phyloP scores from a whole-genome alignment of 2,113 vertebrate species.

The Gallinago paraguaiae region DNA sequence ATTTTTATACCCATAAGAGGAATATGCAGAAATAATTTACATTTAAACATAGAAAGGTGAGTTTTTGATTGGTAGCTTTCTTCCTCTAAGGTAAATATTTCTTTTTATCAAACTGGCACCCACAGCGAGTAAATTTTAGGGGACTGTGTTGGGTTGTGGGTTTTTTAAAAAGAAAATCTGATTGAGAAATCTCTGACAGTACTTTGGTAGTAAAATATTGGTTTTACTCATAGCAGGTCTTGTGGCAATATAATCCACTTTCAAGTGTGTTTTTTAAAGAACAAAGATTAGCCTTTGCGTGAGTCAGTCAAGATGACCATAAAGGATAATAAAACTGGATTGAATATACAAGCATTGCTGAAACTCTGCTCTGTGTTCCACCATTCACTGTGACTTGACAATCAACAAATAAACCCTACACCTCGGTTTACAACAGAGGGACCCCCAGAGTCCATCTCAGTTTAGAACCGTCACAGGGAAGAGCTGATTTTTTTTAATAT shows the following conservation, averaged over 20 bases:
- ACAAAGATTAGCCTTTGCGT: background rate
- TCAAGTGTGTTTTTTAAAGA: background rate
- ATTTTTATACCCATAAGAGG: constrained; percentile 20
- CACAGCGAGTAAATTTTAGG: background rate
- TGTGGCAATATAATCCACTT: background rate
- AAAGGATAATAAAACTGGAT: background rate
- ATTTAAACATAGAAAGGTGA: constrained; percentile 50
- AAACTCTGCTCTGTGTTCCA: background rate
- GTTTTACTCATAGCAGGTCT: background rate
- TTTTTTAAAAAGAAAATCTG: background rate
- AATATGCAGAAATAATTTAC: constrained; percentile 29
- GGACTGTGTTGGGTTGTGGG: background rate
- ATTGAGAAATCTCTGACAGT: background rate
- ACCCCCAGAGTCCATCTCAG: background rate
- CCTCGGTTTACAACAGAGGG: background rate
- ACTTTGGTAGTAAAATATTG: background rate
- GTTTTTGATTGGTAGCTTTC: background rate
- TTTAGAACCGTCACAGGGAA: background rate
- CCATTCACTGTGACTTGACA: background rate
- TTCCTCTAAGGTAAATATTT: background rate
- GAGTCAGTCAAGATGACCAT: background rate
- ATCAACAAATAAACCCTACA: background rate
- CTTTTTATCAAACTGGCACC: background rate
- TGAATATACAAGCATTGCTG: background rate
- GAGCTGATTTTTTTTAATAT: background rate